Percentiles rank a stretch among this genome's conserved stretches.
phyloP scores from a whole-genome alignment of 1,140 invertebrate species.

The Tetragonula clypearis region DNA sequence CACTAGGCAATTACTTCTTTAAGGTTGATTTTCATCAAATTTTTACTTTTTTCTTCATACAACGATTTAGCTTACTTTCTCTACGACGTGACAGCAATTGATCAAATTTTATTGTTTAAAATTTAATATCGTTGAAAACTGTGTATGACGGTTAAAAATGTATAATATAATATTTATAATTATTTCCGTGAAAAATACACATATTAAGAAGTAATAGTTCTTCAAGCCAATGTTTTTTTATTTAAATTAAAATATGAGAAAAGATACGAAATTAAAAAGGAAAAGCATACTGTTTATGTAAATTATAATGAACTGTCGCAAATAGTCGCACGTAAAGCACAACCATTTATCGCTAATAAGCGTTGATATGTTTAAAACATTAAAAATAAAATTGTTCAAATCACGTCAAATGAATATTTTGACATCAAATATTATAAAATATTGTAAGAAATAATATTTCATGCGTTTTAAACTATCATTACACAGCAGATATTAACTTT shows the following conservation, averaged over 20 bases:
- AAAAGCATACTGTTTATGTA: background rate
- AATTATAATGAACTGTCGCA: background rate
- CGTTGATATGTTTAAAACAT: background rate
- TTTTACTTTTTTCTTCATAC: background rate
- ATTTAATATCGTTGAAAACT: background rate
- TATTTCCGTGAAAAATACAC: background rate
- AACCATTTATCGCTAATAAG: slow-evolving; percentile 1
- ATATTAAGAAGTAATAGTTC: background rate
- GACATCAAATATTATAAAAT: background rate
- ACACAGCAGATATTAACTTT: background rate
- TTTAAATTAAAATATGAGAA: background rate
- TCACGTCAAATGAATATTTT: background rate
- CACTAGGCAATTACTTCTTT: slow-evolving; percentile 49
- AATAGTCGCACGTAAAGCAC: background rate
- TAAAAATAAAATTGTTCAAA: background rate
- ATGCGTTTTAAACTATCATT: slow-evolving; percentile 11
- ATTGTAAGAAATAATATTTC: slow-evolving; percentile 5
- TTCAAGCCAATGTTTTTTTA: background rate
- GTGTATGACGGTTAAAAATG: background rate
- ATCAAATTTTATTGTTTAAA: background rate
- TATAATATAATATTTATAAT: background rate
- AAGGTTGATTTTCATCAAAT: background rate
- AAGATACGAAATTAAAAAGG: background rate
- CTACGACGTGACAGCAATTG: background rate
- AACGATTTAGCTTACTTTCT: background rate